A percentile compares a stretch with the other conserved stretches of the same genome.
phyloP scores from a whole-genome alignment of 2,797 vertebrate species.

The Chaunax sp. region DNA sequence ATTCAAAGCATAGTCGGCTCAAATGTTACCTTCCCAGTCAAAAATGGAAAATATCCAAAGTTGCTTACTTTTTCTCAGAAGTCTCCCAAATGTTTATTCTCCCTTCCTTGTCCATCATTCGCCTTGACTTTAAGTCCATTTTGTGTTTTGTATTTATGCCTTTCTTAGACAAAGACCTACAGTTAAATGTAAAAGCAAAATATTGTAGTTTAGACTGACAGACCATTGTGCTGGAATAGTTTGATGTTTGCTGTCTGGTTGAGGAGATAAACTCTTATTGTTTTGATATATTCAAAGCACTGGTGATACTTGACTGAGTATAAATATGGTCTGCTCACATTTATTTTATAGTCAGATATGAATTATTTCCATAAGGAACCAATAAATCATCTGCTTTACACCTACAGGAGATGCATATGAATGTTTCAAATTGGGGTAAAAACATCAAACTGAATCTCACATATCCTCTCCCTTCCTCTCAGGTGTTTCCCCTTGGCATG shows the following conservation, averaged over 20 bases:
- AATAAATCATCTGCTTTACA: constrained; percentile 43
- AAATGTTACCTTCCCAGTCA: constrained; percentile 34
- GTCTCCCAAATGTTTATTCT: constrained; percentile 18
- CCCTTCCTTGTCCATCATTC: constrained; percentile 28
- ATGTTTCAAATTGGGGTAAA: constrained; percentile 22
- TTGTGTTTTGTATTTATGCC: constrained; percentile 9
- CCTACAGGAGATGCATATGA: constrained; percentile 22
- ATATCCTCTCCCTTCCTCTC: constrained; percentile 22
- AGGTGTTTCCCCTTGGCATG: constrained; percentile 93
- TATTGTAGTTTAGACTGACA: constrained; percentile 11
- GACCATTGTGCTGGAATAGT: constrained; percentile 2
- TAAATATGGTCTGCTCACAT: constrained; percentile 22
- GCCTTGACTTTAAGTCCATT: constrained; percentile 2
- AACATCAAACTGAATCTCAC: constrained; percentile 33
- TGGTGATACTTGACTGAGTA: constrained; percentile 15
- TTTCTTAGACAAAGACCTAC: neutral
- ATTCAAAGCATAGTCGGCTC: constrained; percentile 39
- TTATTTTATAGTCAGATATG: constrained; percentile 21
- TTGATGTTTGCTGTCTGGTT: constrained; percentile 35
- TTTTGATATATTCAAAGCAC: constrained; percentile 19
- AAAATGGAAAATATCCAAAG: constrained; percentile 23
- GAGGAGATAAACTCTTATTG: constrained; percentile 17
- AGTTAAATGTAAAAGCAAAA: constrained; percentile 36
- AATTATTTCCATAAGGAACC: constrained; percentile 33
- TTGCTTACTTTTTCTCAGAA: constrained; percentile 46